Evolutionary conservation across 2,797 vertebrate species (phyloP), one percentile per base, ranked within the genome.

Genomic region (Dendrocincla tyrannina): DNA sequence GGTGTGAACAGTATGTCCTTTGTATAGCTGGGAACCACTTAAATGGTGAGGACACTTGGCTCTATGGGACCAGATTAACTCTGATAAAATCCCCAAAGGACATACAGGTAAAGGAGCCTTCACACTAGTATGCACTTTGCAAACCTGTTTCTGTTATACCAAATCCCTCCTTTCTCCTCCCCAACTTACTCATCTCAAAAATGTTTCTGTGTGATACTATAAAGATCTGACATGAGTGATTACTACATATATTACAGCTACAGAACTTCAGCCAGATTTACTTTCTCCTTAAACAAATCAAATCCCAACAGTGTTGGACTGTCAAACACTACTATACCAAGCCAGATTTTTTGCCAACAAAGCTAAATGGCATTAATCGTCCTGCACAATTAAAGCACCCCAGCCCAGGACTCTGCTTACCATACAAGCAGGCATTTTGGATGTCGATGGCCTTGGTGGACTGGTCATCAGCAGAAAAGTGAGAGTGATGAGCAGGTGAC

Each of bases 391-490:
- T 70, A 44, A 69, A 39, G 18, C 30, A 82, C 2, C 2, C 11
- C 33, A 84, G 8, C 37, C 37, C 15, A 78, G 39, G 28, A 27
- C 33, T 81, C 35, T 25, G 30, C 98, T 94, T 97, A 99, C 99
- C 99, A n/a, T 99, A 98, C 96, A 99, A 94, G 93, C 87, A 99
- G 95, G 98, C 97, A 27, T 98, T 99, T 95, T 99, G 99, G 98
- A 99, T 98, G 95, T 99, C 99, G 63, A 99, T 98, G 89, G 99
- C 99, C 96, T 98, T 99, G 0, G 99, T 99, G 95, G 99, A 99
- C 91, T 99, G 99, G 60, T 99, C 99, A 68, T 99, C 99, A 1
- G 98, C 92, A 1, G 98, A 52, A 78, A 98, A 99, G 93, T 98
- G 98, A 18, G 97, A 95, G 70, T 96, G 98, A 97, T 98, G 98